Evolutionary conservation across 1,140 invertebrate species (phyloP).

Genomic region (Nylanderia fulva): DNA sequence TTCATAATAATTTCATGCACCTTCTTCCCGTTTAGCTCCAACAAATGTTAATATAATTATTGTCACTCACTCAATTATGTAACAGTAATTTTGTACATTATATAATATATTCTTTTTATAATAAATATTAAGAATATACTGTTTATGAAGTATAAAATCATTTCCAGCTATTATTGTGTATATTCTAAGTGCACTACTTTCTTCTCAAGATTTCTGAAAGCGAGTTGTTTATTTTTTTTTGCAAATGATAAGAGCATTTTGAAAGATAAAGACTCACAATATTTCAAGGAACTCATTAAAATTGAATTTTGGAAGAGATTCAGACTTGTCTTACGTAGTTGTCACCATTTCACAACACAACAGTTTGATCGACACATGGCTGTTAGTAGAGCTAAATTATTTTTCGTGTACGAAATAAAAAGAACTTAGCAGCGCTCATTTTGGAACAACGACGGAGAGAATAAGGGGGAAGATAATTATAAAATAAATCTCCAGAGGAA

Average conservation of each 20-base stretch:
- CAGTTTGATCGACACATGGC: conserved; percentile 14
- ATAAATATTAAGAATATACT: neutral
- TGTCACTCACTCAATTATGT: too few species aligned
- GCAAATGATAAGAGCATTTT: neutral
- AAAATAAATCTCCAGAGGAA: conserved; percentile 59
- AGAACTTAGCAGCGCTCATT: conserved; percentile 53
- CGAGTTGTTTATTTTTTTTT: neutral
- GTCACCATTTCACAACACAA: neutral
- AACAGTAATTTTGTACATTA: too few species aligned
- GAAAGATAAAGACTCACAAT: neutral
- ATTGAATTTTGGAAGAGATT: neutral
- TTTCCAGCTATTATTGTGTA: neutral
- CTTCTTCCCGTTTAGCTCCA: neutral
- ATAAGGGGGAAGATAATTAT: conserved; percentile 47
- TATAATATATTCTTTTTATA: too few species aligned
- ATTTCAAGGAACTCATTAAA: neutral
- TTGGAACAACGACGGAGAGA: neutral
- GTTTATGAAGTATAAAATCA: neutral
- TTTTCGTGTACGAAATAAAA: conserved; percentile 17
- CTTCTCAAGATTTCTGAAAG: neutral
- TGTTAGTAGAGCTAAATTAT: conserved; percentile 37
- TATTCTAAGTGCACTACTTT: neutral
- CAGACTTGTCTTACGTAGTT: neutral
- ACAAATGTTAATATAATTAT: neutral
- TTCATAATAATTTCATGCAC: neutral